phyloP scores from a whole-genome alignment of 2,797 vertebrate genomes.

The Schizothorax lantsangensis region DNA sequence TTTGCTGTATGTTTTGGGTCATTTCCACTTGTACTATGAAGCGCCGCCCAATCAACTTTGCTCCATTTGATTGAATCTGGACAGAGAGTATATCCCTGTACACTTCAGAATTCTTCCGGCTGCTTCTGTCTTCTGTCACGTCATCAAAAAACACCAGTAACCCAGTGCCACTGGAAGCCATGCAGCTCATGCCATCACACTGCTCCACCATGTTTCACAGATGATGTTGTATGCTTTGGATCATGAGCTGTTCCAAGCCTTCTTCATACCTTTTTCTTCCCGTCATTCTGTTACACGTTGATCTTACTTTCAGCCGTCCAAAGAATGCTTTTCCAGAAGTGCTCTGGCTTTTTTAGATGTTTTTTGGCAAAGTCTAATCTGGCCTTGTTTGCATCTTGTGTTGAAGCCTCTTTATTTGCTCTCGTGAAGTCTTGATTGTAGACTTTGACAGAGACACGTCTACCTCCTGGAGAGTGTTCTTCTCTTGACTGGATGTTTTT shows the following conservation, averaged over 20 bases:
- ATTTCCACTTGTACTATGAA: no score
- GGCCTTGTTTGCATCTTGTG: no score
- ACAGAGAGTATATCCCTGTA: background rate
- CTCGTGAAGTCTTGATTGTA: no score
- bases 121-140: background rate
- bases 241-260: background rate
- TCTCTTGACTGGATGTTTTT: no score
- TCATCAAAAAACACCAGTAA: background rate
- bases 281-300: no score
- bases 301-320: background rate
- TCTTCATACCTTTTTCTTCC: background rate
- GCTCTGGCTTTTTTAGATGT: background rate
- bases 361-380: no score
- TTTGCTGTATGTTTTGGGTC: no score
- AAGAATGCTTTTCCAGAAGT: no score
- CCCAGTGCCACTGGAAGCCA: background rate
- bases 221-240: background rate
- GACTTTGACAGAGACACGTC: no score
- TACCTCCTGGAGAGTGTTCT: no score
- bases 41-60: background rate
- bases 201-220: background rate
- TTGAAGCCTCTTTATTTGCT: no score
- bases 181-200: background rate
- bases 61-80: background rate
- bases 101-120: background rate